A percentile compares a stretch with the other conserved stretches of the same genome.
Conservation (phyloP, 1,140 invertebrate species). For the Mizuhopecten yessoensis region DNA sequence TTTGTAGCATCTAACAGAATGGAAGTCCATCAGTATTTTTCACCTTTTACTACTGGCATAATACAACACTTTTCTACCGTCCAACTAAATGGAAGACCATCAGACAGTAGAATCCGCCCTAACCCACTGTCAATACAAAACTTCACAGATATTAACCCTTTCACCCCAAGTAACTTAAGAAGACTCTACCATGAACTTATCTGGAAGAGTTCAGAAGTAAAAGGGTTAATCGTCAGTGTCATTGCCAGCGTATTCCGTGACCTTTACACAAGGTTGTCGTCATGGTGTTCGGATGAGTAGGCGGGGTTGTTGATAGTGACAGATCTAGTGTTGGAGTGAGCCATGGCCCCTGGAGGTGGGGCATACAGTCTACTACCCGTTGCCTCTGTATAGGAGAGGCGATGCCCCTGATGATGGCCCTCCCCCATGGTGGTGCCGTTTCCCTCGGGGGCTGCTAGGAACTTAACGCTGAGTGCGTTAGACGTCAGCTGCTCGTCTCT, state of each 20-base stretch:
- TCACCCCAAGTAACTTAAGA: too few species aligned
- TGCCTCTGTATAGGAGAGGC: conserved; percentile 70
- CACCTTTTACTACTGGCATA: too few species aligned
- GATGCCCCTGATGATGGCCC: conserved; percentile 54
- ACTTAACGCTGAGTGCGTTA: conserved; percentile 11
- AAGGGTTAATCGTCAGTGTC: neutral
- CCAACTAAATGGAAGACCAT: neutral
- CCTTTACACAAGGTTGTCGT: conserved; percentile 57
- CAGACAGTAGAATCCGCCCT: neutral
- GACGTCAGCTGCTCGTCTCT: conserved; percentile 64
- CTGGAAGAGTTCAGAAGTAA: too few species aligned
- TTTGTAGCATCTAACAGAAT: too few species aligned
- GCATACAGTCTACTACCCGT: conserved; percentile 63
- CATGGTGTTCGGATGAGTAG: conserved; percentile 41
- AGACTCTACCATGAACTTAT: neutral
- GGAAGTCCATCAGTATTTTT: too few species aligned
- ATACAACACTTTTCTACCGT: too few species aligned
- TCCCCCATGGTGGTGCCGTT: conserved; percentile 62
- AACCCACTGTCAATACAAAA: neutral
- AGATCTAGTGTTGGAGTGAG: conserved; percentile 11
- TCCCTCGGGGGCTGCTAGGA: conserved; percentile 59
- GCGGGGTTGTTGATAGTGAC: conserved; percentile 62
- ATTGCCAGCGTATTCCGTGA: neutral
- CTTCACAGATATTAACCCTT: too few species aligned
- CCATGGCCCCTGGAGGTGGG: conserved; percentile 7